Conservation (phyloP, 1,140 invertebrate genomes). For the Tetragnatha versicolor region DNA sequence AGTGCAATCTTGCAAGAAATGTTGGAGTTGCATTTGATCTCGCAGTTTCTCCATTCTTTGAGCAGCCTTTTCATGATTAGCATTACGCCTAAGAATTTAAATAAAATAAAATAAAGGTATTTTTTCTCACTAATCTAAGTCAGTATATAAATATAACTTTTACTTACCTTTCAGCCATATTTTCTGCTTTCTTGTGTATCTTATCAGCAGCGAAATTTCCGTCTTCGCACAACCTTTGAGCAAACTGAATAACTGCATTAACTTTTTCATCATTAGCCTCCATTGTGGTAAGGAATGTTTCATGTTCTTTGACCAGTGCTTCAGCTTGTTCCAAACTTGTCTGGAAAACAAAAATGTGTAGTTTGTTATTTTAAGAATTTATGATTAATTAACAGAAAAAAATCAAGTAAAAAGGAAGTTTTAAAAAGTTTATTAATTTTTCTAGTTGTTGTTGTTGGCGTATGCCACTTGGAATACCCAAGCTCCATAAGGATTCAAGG, state of each 20-base stretch:
- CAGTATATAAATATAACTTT: background rate
- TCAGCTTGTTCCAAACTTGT: conserved; percentile 95
- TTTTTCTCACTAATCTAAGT: background rate
- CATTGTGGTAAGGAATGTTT: conserved; percentile 99
- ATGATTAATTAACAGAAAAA: conserved; percentile 28
- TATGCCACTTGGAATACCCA: too few species aligned
- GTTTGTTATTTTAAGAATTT: background rate
- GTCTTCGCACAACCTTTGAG: conserved; percentile 85
- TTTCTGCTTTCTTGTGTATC: conserved; percentile 94
- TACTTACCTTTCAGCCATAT: conserved; percentile 77
- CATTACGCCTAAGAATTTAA: conserved; percentile 70
- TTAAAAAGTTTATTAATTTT: too few species aligned
- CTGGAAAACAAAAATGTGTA: conserved; percentile 56
- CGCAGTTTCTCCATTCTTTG: conserved; percentile 91
- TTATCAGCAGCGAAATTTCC: conserved; percentile 90
- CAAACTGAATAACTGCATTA: conserved; percentile 92
- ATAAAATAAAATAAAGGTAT: too few species aligned
- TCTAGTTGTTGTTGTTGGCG: too few species aligned
- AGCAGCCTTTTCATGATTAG: conserved; percentile 87
- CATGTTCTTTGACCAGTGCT: conserved; percentile 95
- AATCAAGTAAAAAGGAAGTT: too few species aligned
- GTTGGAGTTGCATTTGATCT: conserved; percentile 92
- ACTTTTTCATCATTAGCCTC: conserved; percentile 99
- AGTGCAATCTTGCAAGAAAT: conserved; percentile 97
- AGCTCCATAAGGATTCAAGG: too few species aligned